Conservation (phyloP, 2,113 vertebrate species). For the Megatriorchis doriae region DNA sequence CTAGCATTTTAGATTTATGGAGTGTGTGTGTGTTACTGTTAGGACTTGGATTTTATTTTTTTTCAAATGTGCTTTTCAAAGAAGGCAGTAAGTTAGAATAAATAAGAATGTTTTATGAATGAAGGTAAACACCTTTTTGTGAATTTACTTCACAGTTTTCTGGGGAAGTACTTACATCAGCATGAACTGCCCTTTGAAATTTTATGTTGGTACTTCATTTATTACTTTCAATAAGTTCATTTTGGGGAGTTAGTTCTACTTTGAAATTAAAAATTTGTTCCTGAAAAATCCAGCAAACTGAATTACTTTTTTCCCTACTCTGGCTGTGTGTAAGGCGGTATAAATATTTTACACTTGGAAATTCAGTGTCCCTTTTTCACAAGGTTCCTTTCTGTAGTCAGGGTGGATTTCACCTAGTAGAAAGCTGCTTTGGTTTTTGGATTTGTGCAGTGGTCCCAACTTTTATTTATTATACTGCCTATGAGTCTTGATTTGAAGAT, state of each 20-base stretch:
- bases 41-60: not conserved
- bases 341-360: not conserved
- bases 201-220: not conserved
- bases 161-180: not conserved
- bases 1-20: not conserved
- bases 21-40: not conserved
- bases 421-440: not conserved
- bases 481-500: not conserved
- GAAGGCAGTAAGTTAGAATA: not conserved
- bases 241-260: not conserved
- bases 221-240: not conserved
- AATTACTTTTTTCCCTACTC: not conserved
- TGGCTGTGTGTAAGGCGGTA: not conserved
- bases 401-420: not conserved
- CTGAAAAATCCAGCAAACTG: not conserved
- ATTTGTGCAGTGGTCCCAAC: not conserved
- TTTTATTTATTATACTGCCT: not conserved
- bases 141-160: not conserved
- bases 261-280: not conserved
- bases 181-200: not conserved
- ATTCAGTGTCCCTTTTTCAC: not conserved
- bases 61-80: not conserved
- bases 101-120: not conserved
- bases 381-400: not conserved
- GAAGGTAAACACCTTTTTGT: not conserved